Evolutionary conservation across 1,140 invertebrate genomes (phyloP).

Genomic region (Caenorhabditis brenneri): DNA sequence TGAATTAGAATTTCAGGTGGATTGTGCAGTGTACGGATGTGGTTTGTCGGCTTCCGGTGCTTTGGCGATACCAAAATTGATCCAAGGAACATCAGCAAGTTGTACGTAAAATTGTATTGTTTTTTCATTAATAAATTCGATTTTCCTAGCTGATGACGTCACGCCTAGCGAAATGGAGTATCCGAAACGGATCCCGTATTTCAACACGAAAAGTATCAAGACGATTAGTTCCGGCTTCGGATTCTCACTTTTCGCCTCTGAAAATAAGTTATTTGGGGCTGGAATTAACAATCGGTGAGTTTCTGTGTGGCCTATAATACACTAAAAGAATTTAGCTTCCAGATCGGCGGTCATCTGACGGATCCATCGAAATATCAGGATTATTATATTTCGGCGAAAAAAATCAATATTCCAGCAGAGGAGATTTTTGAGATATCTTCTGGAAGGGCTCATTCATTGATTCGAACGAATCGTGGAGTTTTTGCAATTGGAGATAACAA

Average conservation of each 20-base stretch:
- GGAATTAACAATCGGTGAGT: constrained; percentile 64
- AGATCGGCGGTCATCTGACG: constrained; percentile 1
- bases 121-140: background rate
- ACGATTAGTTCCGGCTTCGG: constrained; percentile 65
- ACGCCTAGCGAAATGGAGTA: constrained; percentile 18
- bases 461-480: constrained; percentile 58
- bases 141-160: constrained; percentile 10
- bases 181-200: constrained; percentile 56
- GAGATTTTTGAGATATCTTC: constrained; percentile 43
- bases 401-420: constrained; percentile 18
- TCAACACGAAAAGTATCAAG: constrained; percentile 63
- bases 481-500: constrained; percentile 66
- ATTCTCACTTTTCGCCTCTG: constrained; percentile 68
- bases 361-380: constrained; percentile 19
- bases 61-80: constrained; percentile 34
- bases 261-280: constrained; percentile 59
- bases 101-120: background rate
- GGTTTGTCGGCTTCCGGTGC: constrained; percentile 54
- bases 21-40: constrained; percentile 52
- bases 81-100: background rate
- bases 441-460: constrained; percentile 63
- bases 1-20: constrained; percentile 11
- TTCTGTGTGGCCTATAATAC: too few relatives aligned
- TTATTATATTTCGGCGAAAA: constrained; percentile 49
- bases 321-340: constrained; percentile 47